Conservation (phyloP, 2,113 vertebrate species). For the Sturnus vulgaris region DNA sequence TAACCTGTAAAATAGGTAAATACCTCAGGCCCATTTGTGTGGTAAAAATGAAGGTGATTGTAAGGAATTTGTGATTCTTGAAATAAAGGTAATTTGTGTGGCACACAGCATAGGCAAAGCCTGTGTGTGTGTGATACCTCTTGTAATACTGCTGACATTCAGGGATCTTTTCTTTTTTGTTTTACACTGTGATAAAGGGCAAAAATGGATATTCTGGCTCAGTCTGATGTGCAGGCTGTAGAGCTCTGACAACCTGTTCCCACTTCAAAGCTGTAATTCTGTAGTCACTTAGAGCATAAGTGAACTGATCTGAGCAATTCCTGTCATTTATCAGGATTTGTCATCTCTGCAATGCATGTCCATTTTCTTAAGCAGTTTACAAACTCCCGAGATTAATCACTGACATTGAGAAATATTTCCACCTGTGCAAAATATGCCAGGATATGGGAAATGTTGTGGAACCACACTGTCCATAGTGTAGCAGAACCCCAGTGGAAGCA, state of each 20-base stretch:
- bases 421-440: background rate
- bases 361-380: background rate
- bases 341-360: background rate
- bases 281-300: background rate
- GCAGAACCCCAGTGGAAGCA: background rate
- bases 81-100: background rate
- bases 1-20: background rate
- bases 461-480: rapidly evolving
- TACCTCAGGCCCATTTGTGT: background rate
- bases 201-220: background rate
- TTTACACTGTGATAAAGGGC: background rate
- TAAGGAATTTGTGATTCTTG: background rate
- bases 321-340: background rate
- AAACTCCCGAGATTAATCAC: background rate
- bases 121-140: background rate
- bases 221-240: background rate
- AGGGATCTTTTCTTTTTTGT: background rate
- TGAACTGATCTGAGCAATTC: background rate
- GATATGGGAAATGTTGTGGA: background rate
- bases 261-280: background rate
- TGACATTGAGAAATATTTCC: background rate
- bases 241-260: background rate
- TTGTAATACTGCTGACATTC: background rate
- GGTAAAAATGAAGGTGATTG: background rate
- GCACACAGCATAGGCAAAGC: background rate